Evolutionary conservation across 2,113 vertebrate genomes (phyloP).

Genomic region (Caloenas nicobarica): DNA sequence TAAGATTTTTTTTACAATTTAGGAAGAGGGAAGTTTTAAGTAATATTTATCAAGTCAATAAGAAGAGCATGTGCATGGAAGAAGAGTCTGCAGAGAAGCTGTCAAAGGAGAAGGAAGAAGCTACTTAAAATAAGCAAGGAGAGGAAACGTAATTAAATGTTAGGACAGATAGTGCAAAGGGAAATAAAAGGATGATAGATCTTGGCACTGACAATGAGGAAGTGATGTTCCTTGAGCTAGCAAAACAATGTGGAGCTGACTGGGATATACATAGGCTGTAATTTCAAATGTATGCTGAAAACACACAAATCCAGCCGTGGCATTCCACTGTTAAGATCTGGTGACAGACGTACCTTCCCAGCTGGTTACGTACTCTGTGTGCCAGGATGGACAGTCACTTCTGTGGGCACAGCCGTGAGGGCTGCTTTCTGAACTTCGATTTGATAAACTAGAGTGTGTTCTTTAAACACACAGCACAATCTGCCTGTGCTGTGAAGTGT

Average conservation of each 20-base stretch:
- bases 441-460: not conserved
- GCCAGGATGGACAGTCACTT: not conserved
- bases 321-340: not conserved
- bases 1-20: not conserved
- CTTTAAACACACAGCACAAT: not conserved
- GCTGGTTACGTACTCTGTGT: not conserved
- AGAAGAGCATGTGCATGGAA: not conserved
- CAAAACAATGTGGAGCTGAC: not conserved
- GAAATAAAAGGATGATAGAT: not conserved
- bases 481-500: not conserved
- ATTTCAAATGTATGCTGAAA: not conserved
- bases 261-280: not conserved
- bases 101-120: slow-evolving; percentile 1
- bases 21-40: not conserved
- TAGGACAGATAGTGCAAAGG: not conserved
- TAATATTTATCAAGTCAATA: not conserved
- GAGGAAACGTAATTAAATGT: slow-evolving; percentile 11
- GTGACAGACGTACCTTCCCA: not conserved
- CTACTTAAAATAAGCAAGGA: slow-evolving; percentile 33
- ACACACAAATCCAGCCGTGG: not conserved
- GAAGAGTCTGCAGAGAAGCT: slow-evolving; percentile 5
- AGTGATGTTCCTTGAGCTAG: not conserved
- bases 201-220: not conserved
- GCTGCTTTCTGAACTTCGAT: slow-evolving; percentile 17
- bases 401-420: not conserved